These are phyloP conservation scores for Zaprionus gabonicus DNA, from an alignment of 1,140 invertebrate genomes.

Conservation along the genomic window DNA sequence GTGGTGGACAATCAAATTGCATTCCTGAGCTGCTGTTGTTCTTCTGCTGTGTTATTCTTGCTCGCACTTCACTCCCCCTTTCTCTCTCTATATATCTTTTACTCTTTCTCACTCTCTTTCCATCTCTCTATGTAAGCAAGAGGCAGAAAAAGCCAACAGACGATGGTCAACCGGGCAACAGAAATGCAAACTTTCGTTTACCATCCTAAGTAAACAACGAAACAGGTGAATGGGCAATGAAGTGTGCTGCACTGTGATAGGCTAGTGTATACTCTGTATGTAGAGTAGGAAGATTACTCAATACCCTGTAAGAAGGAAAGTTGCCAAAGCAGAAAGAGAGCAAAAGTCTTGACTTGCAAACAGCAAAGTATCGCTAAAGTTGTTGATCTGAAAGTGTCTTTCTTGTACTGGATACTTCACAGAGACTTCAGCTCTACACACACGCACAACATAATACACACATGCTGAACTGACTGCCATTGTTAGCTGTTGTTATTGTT, in stretches of 20 bases:
- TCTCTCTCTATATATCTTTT: conserved; percentile 1
- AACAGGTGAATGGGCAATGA: background rate
- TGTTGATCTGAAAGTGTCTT: background rate
- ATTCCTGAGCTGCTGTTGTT: conserved; percentile 39
- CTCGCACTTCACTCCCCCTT: background rate
- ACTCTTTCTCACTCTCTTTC: conserved; percentile 2
- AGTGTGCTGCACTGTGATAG: background rate
- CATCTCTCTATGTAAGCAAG: conserved; percentile 22
- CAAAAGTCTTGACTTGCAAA: too few relatives aligned
- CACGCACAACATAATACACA: background rate
- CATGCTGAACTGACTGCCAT: background rate
- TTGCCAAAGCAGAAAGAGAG: too few relatives aligned
- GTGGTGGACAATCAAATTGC: conserved; percentile 46
- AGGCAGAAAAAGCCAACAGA: conserved; percentile 17
- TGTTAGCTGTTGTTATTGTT: conserved; percentile 12
- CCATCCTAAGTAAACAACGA: conserved; percentile 31
- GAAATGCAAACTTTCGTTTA: conserved; percentile 34
- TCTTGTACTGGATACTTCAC: background rate
- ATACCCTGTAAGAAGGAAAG: too few relatives aligned
- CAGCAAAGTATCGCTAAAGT: background rate
- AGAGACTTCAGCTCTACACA: background rate
- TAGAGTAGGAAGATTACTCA: background rate
- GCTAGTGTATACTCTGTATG: background rate
- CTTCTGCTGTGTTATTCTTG: conserved; percentile 1
- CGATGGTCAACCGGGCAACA: conserved; percentile 34